phyloP scores from a whole-genome alignment of 2,888 invertebrate genomes.

The Lissocephala sabroskyi region DNA sequence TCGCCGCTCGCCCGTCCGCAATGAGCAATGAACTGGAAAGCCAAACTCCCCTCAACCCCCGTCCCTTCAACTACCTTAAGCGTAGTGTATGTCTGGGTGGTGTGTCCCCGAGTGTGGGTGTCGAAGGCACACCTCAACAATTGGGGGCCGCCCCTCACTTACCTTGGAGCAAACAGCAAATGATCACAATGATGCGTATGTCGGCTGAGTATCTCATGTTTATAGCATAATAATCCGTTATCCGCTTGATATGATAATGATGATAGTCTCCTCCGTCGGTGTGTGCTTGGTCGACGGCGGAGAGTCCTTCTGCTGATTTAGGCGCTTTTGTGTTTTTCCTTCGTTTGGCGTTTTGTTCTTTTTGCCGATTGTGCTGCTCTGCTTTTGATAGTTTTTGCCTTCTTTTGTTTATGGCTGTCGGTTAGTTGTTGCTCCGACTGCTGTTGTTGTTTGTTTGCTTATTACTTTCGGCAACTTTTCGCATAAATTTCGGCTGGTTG shows the following conservation, averaged over 20 bases:
- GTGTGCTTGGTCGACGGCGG: not conserved
- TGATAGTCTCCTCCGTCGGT: not conserved
- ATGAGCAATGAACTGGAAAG: no score
- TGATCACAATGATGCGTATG: constrained; percentile 68
- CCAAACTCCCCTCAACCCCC: no score
- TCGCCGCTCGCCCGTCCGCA: no score
- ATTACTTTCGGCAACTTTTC: constrained; percentile 54
- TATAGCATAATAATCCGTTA: constrained; percentile 66
- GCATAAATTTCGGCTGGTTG: constrained; percentile 54
- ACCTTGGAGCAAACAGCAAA: constrained; percentile 67
- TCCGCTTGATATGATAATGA: not conserved
- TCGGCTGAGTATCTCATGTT: constrained; percentile 70
- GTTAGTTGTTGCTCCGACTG: constrained; percentile 22
- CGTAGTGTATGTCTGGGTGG: no score
- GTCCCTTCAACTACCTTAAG: no score
- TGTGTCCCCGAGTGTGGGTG: not conserved
- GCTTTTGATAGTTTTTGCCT: constrained; percentile 27
- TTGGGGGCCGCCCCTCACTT: constrained; percentile 34
- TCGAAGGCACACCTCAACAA: not conserved
- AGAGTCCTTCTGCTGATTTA: not conserved
- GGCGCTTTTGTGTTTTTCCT: not conserved
- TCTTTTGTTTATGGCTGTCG: constrained; percentile 33
- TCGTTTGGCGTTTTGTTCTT: constrained; percentile 44
- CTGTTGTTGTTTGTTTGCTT: constrained; percentile 30
- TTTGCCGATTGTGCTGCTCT: constrained; percentile 9